phyloP scores from a whole-genome alignment of 2,113 vertebrate species.

The Callipepla californica region DNA sequence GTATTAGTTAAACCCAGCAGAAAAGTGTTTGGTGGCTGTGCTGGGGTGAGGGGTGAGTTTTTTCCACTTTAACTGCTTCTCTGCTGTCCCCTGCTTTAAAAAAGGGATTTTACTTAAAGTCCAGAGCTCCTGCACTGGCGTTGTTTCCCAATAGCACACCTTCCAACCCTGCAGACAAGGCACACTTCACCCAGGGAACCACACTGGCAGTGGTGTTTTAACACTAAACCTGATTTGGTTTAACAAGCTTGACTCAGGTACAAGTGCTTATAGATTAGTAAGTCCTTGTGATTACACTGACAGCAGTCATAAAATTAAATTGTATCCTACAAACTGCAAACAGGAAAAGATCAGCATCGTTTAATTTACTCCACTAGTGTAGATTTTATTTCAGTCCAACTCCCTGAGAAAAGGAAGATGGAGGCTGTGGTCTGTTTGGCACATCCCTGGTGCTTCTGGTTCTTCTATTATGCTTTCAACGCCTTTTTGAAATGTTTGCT shows the following conservation, averaged over 20 bases:
- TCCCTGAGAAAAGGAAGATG: neutral
- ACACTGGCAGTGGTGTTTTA: neutral
- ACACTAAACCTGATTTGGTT: neutral
- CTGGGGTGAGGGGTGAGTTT: neutral
- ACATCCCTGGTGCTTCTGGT: neutral
- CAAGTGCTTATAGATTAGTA: conserved; percentile 8
- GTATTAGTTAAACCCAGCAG: neutral
- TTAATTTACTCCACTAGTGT: neutral
- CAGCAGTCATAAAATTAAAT: conserved; percentile 30
- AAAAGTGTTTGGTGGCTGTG: neutral
- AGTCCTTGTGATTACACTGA: neutral
- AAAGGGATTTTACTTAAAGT: rapidly evolving
- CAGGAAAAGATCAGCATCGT: conserved; percentile 1
- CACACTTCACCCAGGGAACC: rapidly evolving
- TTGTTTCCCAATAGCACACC: neutral
- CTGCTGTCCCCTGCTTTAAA: rapidly evolving
- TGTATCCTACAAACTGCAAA: neutral
- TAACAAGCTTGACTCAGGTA: conserved; percentile 11
- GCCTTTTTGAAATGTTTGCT: neutral
- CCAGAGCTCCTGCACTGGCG: neutral
- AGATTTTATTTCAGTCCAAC: neutral
- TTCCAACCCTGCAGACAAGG: neutral
- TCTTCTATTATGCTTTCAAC: neutral
- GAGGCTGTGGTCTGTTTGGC: neutral
- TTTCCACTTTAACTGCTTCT: neutral